Base-by-base conservation (phyloP, 2,888 invertebrate genomes). In the Spodoptera exigua region DNA sequence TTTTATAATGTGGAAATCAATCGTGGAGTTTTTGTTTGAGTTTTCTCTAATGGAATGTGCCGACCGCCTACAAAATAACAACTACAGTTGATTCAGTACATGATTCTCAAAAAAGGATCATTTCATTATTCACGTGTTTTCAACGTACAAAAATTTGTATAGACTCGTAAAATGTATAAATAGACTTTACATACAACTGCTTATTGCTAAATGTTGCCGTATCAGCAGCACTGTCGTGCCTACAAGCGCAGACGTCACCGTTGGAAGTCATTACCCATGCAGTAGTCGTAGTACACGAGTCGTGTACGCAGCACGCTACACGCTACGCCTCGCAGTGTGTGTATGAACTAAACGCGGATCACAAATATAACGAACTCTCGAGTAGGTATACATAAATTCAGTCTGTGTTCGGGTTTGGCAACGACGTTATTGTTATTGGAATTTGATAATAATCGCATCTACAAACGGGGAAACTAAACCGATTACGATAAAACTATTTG, bases 91-190 rank as follows among this genome's bases (percentile, higher is more conserved):
- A 88, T 86, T 92, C 89, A 92, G 89, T 92, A 92, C 92, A 93
- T 90, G 92, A 92, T 92, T 93, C 93, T 93, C 93, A 93, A 93
- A 94, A 92, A 92, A 93, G 92, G 90, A 93, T 91, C 93, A 92
- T 90, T 87, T 87, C 83, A 85, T 86, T 86, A 86, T 83, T 90
- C 91, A 89, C 88, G 89, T 91, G 89, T 91, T 90, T 83, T 86
- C 82, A 85, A 91, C 89, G 87, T 94, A 93, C 92, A 93, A 94
- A 93, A 93, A 89, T 88, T 89, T 93, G 93, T 94, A 94, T 93
- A 94, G 91, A 93, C 88, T 93, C 92, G 90, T 93, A 93, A 92
- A 94, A 91, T 93, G 89, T 94, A 93, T 93, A 93, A 93, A 93
- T 93, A 93, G 91, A 92, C 87, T 91, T 92, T 93, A 91, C 89